phyloP scores from a whole-genome alignment of 2,888 invertebrate genomes.

The Spialia ferax region DNA sequence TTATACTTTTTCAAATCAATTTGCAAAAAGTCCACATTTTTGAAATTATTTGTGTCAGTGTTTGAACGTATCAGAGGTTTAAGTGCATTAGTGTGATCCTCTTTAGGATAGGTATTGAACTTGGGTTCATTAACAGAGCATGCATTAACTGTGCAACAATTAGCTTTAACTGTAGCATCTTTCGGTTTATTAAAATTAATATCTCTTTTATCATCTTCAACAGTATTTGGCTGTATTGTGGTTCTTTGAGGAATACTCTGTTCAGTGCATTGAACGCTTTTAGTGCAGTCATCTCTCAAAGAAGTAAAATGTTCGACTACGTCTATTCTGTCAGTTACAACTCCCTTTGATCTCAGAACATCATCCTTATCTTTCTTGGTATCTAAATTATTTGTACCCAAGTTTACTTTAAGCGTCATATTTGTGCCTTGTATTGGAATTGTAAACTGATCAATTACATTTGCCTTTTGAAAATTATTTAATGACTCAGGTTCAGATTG shows the following conservation, averaged over 20 bases:
- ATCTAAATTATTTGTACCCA: slow-evolving; percentile 44
- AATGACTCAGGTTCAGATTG: slow-evolving; percentile 44
- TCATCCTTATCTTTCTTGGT: slow-evolving; percentile 33
- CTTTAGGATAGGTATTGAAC: slow-evolving; percentile 65
- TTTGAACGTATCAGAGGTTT: slow-evolving; percentile 61
- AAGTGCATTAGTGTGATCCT: slow-evolving; percentile 49
- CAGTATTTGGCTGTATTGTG: slow-evolving; percentile 10
- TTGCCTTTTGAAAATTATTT: slow-evolving; percentile 29
- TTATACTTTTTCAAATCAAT: slow-evolving; percentile 13
- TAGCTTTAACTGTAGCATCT: not conserved
- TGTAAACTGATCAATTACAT: slow-evolving; percentile 58
- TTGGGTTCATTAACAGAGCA: slow-evolving; percentile 42
- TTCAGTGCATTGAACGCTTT: slow-evolving; percentile 61
- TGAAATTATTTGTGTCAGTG: slow-evolving; percentile 59
- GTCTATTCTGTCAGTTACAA: slow-evolving; percentile 55
- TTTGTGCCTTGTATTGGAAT: slow-evolving; percentile 79
- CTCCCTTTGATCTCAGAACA: slow-evolving; percentile 46
- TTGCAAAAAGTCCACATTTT: slow-evolving; percentile 38
- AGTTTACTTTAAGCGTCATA: slow-evolving; percentile 70
- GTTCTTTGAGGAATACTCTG: slow-evolving; percentile 48
- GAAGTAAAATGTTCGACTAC: slow-evolving; percentile 61
- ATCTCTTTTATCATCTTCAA: slow-evolving; percentile 32
- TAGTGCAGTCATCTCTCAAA: slow-evolving; percentile 62
- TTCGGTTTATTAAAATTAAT: slow-evolving; percentile 25
- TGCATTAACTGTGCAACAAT: slow-evolving; percentile 42